Base-by-base conservation (phyloP, 2,888 invertebrate species). In the Metallyticus violacea region DNA sequence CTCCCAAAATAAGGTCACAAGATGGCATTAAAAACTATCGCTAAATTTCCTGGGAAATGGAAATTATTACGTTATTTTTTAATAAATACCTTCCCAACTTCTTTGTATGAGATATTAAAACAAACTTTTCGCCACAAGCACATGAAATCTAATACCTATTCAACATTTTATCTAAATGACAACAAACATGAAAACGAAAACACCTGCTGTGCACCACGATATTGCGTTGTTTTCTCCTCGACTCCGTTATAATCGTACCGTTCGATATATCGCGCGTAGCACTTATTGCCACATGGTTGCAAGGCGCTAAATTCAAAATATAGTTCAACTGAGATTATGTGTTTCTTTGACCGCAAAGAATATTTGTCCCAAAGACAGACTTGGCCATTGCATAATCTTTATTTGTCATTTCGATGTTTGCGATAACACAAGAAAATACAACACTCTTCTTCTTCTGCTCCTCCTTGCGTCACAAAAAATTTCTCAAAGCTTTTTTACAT, bases 171-270 rank as follows among this genome's bases (percentile, higher is more conserved):
- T 40, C 76, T 30, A 88, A 87, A 86, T 86, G 88, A 88, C 88
- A 88, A 88, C 88, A 88, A 88, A 88, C 88, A 88, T 86, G 88
- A 88, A 88, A 88, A 88, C 86, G 88, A 88, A 89, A 89, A 89
- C 89, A 89, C 89, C 88, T 88, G 88, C 88, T 88, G 88, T 88
- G 88, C 88, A 80, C 85, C 30, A 86, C 88, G 88, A 88, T 88
- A 87, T 87, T 88, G 87, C 88, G 88, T 88, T 88, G 88, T 88
- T 88, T 86, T 86, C 27, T 22, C 77, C 26, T 85, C 87, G 87
- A 87, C 26, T 62, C 40, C 40, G 40, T 77, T 81, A 28, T 81
- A 81, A 29, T 30, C 40, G 40, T 62, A 62, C 15, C 15, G 40
- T 62, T 62, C 40, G 40, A 62, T 62, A 62, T 62, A 62, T 62